Percentiles rank a stretch among this genome's conserved stretches.
Conservation (phyloP, 1,140 invertebrate species). For the Drosophila serrata region DNA sequence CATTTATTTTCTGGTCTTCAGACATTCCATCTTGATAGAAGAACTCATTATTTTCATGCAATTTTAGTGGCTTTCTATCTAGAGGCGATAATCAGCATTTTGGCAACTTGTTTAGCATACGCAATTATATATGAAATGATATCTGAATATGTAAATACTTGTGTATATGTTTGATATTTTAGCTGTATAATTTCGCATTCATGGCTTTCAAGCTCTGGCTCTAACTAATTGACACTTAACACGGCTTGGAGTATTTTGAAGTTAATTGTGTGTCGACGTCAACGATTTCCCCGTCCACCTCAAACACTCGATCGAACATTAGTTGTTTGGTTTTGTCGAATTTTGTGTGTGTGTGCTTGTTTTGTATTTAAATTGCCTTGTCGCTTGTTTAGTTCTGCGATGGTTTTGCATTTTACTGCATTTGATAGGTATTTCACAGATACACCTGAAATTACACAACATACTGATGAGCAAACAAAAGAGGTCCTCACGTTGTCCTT, state of each 20-base stretch:
- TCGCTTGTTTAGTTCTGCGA: slow-evolving; percentile 52
- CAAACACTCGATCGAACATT: slow-evolving; percentile 50
- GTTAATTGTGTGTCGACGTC: slow-evolving; percentile 80
- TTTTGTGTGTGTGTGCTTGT: slow-evolving; percentile 56
- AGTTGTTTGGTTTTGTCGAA: slow-evolving; percentile 46
- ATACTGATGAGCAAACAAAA: neutral
- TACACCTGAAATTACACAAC: slow-evolving; percentile 61
- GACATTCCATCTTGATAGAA: slow-evolving; percentile 38
- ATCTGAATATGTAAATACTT: slow-evolving; percentile 45
- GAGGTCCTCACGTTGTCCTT: neutral
- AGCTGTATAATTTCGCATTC: slow-evolving; percentile 59
- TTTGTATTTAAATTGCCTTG: slow-evolving; percentile 82
- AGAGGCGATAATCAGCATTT: slow-evolving; percentile 38
- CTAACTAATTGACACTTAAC: slow-evolving; percentile 80
- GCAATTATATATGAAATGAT: slow-evolving; percentile 51
- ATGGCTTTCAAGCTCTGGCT: slow-evolving; percentile 62
- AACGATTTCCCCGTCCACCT: slow-evolving; percentile 18
- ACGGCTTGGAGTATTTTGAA: slow-evolving; percentile 78
- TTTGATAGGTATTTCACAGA: slow-evolving; percentile 64
- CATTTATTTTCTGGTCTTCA: slow-evolving; percentile 5
- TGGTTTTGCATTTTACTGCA: slow-evolving; percentile 51
- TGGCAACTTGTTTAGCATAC: slow-evolving; percentile 52
- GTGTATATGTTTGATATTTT: slow-evolving; percentile 62
- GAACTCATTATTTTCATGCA: slow-evolving; percentile 44
- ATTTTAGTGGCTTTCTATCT: slow-evolving; percentile 42